Conservation (phyloP, 2,888 invertebrate species). For the Orchestes rusci region DNA sequence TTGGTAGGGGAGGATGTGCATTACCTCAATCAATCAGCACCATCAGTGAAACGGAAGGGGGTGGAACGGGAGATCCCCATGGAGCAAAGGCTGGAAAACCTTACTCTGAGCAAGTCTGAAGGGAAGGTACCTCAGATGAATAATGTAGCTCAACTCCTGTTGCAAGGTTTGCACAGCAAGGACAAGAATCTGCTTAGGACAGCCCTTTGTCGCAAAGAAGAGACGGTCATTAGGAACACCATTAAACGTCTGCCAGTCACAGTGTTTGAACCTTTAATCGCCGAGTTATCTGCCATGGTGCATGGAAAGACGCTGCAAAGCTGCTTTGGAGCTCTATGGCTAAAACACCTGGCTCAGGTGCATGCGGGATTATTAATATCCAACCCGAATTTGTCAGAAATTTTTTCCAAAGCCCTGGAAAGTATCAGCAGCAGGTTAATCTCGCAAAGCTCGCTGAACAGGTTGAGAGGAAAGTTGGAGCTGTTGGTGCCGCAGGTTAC, state of each 20-base stretch:
- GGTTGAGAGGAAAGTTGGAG: constrained; percentile 55
- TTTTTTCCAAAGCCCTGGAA: constrained; percentile 51
- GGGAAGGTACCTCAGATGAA: constrained; percentile 52
- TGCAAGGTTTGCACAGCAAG: constrained; percentile 81
- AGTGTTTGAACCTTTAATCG: constrained; percentile 63
- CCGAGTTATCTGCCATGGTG: constrained; percentile 63
- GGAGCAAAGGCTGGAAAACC: constrained; percentile 74
- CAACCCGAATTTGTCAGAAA: constrained; percentile 52
- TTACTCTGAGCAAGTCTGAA: constrained; percentile 57
- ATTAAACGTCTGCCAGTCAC: constrained; percentile 68
- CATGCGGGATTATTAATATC: constrained; percentile 58
- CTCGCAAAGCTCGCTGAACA: constrained; percentile 48
- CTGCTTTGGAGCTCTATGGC: constrained; percentile 52
- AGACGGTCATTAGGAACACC: constrained; percentile 64
- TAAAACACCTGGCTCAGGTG: constrained; percentile 50
- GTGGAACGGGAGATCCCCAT: constrained; percentile 60
- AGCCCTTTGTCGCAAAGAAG: constrained; percentile 63
- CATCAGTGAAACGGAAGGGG: constrained; percentile 38
- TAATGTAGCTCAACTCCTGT: constrained; percentile 72
- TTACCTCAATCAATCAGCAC: constrained; percentile 42
- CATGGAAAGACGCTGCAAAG: constrained; percentile 58
- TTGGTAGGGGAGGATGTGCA: constrained; percentile 45
- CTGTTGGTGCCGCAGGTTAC: constrained; percentile 50
- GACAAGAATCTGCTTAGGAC: constrained; percentile 66
- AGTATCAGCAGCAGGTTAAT: constrained; percentile 51